Percentiles rank a stretch among this genome's conserved stretches.
These are phyloP conservation scores for Ammodytes marinus DNA, from an alignment of 2,113 vertebrate genomes.

Conservation along the genomic window DNA sequence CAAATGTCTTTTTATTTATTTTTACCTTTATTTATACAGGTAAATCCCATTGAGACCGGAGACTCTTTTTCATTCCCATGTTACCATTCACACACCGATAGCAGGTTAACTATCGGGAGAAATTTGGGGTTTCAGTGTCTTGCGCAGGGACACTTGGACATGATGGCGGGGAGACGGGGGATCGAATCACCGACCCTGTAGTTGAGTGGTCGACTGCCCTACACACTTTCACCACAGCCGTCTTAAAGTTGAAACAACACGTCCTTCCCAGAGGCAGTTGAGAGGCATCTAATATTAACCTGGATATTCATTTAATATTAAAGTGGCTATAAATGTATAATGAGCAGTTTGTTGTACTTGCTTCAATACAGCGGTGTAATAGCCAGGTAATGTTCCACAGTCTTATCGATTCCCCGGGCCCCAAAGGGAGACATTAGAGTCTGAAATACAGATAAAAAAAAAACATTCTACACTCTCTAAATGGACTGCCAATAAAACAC, in stretches of 20 bases:
- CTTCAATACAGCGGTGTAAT: background rate
- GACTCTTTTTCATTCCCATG: too few relatives aligned
- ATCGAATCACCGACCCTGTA: too few relatives aligned
- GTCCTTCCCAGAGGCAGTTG: conserved; percentile 11
- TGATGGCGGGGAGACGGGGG: too few relatives aligned
- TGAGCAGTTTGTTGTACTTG: background rate
- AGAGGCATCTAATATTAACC: conserved; percentile 10
- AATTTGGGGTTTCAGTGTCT: too few relatives aligned
- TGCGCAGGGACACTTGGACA: too few relatives aligned
- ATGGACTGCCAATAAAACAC: conserved; percentile 31
- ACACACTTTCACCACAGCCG: too few relatives aligned
- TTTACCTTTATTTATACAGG: too few relatives aligned
- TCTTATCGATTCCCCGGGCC: background rate
- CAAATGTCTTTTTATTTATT: too few relatives aligned
- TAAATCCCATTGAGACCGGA: too few relatives aligned
- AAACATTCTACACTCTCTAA: conserved; percentile 13
- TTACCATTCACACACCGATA: too few relatives aligned
- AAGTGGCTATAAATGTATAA: conserved; percentile 15
- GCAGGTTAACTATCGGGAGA: too few relatives aligned
- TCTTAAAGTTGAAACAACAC: background rate
- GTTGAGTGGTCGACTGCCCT: too few relatives aligned
- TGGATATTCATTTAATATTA: background rate
- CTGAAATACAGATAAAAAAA: background rate
- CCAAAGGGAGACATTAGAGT: background rate
- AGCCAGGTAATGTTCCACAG: conserved; percentile 23